These are phyloP conservation scores for Callithrix jacchus DNA, from an alignment of 2,113 vertebrate species.

Conservation along the genomic window DNA sequence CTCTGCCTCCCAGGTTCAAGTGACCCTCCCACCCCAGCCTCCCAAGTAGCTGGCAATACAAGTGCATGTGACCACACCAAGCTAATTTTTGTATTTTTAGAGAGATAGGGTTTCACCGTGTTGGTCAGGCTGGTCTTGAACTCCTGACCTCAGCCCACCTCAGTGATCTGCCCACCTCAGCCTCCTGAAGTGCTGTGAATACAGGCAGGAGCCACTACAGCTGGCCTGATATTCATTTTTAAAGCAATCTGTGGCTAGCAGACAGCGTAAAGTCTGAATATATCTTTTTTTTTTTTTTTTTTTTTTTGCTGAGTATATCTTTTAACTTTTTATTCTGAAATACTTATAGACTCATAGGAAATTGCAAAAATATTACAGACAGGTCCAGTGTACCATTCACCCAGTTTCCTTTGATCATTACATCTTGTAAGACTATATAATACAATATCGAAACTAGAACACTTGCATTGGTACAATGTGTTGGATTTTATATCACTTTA, in stretches of 20 bases:
- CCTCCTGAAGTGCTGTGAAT: too few species aligned
- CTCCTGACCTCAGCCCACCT: too few species aligned
- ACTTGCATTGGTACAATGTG: neutral
- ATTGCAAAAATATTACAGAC: neutral
- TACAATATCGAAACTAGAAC: neutral
- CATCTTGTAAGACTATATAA: neutral
- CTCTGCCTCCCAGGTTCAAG: too few species aligned
- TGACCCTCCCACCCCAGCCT: too few species aligned
- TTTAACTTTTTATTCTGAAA: conserved; percentile 24
- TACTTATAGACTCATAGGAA: neutral
- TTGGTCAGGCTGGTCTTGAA: too few species aligned
- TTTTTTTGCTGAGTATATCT: neutral
- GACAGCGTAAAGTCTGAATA: neutral
- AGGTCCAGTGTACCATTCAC: neutral
- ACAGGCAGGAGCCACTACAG: too few species aligned
- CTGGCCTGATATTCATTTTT: neutral
- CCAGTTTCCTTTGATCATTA: neutral
- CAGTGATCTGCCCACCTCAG: too few species aligned
- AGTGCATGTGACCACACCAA: too few species aligned
- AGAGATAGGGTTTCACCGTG: too few species aligned
- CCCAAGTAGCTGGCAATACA: too few species aligned
- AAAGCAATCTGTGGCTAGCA: neutral
- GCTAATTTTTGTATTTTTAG: too few species aligned
- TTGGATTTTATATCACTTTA: neutral
- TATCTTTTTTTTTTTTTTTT: conserved; percentile 17